Conservation (phyloP, 1,140 invertebrate genomes). For the Caenorhabditis remanei region DNA sequence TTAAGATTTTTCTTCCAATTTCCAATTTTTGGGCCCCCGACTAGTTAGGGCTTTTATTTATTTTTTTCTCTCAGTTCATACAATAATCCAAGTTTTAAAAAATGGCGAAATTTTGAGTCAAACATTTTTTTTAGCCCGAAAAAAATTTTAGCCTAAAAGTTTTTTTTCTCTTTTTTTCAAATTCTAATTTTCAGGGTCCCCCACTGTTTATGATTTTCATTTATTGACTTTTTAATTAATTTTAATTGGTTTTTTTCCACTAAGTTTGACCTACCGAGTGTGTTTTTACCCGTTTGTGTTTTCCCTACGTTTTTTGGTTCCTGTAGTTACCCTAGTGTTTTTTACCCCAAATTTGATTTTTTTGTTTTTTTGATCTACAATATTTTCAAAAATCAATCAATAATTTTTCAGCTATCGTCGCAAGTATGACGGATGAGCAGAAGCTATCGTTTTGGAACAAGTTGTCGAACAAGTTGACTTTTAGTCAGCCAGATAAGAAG, state of each 20-base stretch:
- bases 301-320: neutral
- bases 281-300: neutral
- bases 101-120: no score
- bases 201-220: neutral
- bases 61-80: no score
- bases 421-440: conserved; percentile 25
- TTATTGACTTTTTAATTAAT: conserved; percentile 4
- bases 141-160: no score
- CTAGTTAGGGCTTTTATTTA: no score
- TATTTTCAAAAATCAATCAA: neutral
- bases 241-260: neutral
- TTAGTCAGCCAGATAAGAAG: conserved; percentile 43
- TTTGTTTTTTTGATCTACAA: neutral
- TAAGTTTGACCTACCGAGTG: neutral
- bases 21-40: no score
- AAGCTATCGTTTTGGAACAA: conserved; percentile 48
- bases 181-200: conserved; percentile 16
- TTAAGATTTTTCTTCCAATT: no score
- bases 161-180: neutral
- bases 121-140: no score
- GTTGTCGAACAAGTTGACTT: conserved; percentile 32
- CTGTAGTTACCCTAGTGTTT: neutral
- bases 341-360: neutral
- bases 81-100: no score
- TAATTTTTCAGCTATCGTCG: neutral